A percentile compares a stretch with the other conserved stretches of the same genome.
phyloP scores from a whole-genome alignment of 2,113 vertebrate species.

The Chamaetylas fuelleborni region DNA sequence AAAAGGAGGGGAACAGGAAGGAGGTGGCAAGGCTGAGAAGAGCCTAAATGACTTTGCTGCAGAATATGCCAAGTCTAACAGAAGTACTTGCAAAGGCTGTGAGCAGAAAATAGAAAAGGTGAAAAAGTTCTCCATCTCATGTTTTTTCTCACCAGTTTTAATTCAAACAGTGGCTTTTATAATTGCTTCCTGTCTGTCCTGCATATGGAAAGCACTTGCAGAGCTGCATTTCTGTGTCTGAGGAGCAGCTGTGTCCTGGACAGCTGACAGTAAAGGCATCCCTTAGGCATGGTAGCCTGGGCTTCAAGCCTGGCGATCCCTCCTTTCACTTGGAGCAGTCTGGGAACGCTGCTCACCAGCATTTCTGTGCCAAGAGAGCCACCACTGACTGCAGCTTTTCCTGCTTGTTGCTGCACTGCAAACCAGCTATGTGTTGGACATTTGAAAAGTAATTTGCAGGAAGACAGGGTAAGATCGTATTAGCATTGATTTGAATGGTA shows the following conservation, averaged over 20 bases:
- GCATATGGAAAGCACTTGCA: not conserved
- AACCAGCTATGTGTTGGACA: not conserved
- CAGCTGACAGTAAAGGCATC: not conserved
- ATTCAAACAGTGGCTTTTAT: not conserved
- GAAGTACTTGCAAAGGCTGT: conserved; percentile 96
- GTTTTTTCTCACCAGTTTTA: not conserved
- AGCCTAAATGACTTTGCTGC: conserved; percentile 89
- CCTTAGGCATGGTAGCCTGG: not conserved
- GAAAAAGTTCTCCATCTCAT: not conserved
- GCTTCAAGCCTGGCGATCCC: not conserved
- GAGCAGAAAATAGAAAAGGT: conserved; percentile 97
- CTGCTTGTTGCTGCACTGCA: not conserved
- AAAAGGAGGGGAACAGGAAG: conserved; percentile 77
- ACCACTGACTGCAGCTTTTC: not conserved
- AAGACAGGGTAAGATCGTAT: not conserved
- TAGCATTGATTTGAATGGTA: not conserved
- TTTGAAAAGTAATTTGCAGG: not conserved
- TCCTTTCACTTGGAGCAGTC: not conserved
- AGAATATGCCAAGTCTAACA: conserved; percentile 96
- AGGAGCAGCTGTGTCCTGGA: not conserved
- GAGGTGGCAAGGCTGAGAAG: conserved; percentile 83
- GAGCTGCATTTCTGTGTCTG: not conserved
- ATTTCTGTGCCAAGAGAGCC: not conserved
- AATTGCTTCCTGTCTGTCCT: not conserved
- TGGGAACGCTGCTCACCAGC: rapidly evolving